Conservation (phyloP, 2,113 vertebrate species). For the Xenopus laevis region DNA sequence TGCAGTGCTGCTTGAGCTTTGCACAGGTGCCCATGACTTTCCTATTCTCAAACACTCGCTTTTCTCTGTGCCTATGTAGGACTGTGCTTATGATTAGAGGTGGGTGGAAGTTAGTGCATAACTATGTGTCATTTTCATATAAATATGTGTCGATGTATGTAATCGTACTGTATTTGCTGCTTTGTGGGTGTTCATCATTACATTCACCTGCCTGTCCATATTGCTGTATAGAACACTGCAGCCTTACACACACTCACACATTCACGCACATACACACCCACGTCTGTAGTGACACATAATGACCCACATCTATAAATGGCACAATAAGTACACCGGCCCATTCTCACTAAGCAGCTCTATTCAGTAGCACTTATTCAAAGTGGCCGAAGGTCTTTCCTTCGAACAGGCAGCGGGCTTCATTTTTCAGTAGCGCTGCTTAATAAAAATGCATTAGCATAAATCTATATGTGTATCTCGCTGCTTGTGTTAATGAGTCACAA, state of each 20-base stretch:
- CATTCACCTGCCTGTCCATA: background rate
- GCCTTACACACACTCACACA: too few species aligned
- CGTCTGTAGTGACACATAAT: constrained; percentile 28
- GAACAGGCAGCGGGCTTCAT: background rate
- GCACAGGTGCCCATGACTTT: constrained; percentile 21
- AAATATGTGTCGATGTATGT: background rate
- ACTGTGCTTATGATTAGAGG: constrained; percentile 1
- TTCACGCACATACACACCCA: constrained; percentile 5
- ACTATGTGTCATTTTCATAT: constrained; percentile 20
- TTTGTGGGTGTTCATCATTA: background rate
- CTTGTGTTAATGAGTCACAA: background rate
- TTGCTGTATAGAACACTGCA: too few species aligned
- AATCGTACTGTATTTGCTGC: background rate
- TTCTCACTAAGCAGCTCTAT: constrained; percentile 9
- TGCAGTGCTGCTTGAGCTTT: background rate
- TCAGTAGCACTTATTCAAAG: too few species aligned
- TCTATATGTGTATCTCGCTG: background rate
- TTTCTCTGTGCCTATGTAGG: background rate
- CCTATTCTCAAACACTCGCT: background rate
- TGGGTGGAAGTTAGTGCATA: constrained; percentile 17
- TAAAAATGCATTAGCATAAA: background rate
- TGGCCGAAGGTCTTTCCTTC: background rate
- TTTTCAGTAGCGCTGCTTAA: background rate
- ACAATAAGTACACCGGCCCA: background rate
- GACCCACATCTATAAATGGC: constrained; percentile 15